Conservation (phyloP, 2,888 invertebrate genomes). For the Eremobia ochroleuca region DNA sequence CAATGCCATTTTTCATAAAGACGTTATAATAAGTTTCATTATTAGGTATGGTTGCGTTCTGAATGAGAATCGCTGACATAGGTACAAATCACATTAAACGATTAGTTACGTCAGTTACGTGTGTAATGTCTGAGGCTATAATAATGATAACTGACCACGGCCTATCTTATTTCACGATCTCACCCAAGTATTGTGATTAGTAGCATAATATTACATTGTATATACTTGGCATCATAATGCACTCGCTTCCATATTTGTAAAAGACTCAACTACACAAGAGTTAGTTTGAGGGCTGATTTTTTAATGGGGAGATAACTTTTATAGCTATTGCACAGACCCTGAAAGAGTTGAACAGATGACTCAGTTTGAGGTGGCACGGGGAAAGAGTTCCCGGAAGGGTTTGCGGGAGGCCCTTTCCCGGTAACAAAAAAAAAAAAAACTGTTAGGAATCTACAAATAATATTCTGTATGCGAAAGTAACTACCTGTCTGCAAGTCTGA, state of each 20-base stretch:
- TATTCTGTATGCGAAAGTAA: neutral
- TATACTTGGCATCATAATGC: neutral
- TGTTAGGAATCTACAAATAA: neutral
- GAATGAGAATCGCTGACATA: constrained; percentile 10
- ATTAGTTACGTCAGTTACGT: constrained; percentile 27
- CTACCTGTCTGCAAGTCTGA: neutral
- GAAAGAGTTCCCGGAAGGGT: no score
- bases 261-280: no score
- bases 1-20: neutral
- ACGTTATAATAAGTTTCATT: neutral
- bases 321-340: no score
- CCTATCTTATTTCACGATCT: constrained; percentile 43
- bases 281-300: neutral
- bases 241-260: neutral
- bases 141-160: constrained; percentile 40
- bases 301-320: neutral
- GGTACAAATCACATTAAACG: constrained; percentile 52
- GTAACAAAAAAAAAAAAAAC: no score
- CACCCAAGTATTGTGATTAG: neutral
- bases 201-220: no score
- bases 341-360: no score
- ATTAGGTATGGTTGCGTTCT: neutral
- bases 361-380: no score
- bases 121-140: constrained; percentile 28
- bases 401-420: no score